Percentiles rank a stretch among this genome's conserved stretches.
These are phyloP conservation scores for Rissa tridactyla DNA, from an alignment of 2,113 vertebrate species.

Conservation along the genomic window DNA sequence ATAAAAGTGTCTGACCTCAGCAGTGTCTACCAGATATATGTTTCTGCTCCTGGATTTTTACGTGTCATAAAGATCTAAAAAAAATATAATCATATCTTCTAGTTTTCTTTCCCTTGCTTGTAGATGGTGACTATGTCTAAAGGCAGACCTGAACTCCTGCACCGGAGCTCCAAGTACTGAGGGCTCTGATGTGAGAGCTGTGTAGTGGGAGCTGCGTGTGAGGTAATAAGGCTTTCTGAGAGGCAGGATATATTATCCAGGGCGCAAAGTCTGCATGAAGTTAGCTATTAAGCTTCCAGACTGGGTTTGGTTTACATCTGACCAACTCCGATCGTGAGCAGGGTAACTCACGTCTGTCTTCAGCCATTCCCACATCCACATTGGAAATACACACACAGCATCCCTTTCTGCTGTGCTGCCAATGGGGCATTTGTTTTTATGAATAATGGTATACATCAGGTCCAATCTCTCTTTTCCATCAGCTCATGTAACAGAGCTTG, in stretches of 20 bases:
- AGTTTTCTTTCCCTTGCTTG: not conserved
- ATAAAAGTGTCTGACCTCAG: not conserved
- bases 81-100: not conserved
- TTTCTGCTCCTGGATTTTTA: not conserved
- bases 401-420: not conserved
- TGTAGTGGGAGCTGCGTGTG: not conserved
- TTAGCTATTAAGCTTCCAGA: not conserved
- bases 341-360: not conserved
- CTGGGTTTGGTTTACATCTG: not conserved
- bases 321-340: accelerated
- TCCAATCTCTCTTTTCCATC: not conserved
- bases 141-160: not conserved
- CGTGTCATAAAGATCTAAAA: not conserved
- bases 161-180: not conserved
- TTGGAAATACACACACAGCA: not conserved
- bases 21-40: not conserved
- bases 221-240: not conserved
- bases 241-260: not conserved
- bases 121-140: not conserved
- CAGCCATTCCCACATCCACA: not conserved
- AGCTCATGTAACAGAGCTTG: not conserved
- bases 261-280: not conserved
- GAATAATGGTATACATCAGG: not conserved
- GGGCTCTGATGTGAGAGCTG: not conserved
- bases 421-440: not conserved